Evolutionary conservation across 2,113 vertebrate species (phyloP).

Genomic region (Microtus pennsylvanicus): DNA sequence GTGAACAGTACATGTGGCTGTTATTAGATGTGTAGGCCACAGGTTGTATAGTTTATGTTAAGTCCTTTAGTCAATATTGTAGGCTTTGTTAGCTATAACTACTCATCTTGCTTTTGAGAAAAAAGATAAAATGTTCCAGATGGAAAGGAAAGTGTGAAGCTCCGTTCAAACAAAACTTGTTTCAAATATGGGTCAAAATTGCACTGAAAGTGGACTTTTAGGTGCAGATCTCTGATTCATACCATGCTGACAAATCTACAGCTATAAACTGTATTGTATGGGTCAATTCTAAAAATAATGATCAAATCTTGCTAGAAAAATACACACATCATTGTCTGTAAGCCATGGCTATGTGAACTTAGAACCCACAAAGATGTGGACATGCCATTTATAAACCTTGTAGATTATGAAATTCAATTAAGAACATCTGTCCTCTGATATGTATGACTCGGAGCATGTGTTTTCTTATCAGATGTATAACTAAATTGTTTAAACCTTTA

Average conservation of each 20-base stretch:
- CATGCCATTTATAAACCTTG: background rate
- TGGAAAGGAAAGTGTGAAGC: background rate
- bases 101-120: background rate
- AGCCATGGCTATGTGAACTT: background rate
- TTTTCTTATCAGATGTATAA: slow-evolving; percentile 25
- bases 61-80: background rate
- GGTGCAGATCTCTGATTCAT: background rate
- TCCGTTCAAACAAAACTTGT: background rate
- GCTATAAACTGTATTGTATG: background rate
- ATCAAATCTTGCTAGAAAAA: background rate
- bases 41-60: slow-evolving; percentile 3
- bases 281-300: slow-evolving; percentile 32
- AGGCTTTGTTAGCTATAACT: background rate
- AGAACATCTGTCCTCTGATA: slow-evolving; percentile 6
- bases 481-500: slow-evolving; percentile 48
- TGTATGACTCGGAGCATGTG: background rate
- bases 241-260: background rate
- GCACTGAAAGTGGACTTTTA: background rate
- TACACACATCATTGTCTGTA: background rate
- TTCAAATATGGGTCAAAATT: background rate
- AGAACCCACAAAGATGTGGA: background rate
- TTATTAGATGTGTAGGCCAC: background rate
- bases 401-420: slow-evolving; percentile 30
- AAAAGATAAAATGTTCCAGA: background rate
- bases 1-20: background rate